phyloP scores from a whole-genome alignment of 2,888 invertebrate genomes.

The Bugula neritina region DNA sequence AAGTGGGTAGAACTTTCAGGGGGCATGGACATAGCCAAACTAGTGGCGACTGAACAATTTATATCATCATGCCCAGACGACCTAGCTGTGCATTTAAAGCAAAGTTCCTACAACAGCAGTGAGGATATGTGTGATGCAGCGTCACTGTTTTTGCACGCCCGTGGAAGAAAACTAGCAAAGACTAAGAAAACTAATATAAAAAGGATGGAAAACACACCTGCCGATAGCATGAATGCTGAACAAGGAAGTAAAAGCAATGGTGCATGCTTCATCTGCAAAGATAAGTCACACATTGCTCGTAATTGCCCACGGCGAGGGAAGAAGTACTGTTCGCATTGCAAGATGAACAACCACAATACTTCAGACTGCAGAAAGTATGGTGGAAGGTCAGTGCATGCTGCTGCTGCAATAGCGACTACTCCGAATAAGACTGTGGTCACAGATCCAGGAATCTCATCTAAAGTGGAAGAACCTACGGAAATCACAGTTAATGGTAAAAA shows the following conservation, averaged over 20 bases:
- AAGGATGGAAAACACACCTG: neutral
- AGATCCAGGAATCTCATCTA: neutral
- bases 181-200: neutral
- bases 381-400: neutral
- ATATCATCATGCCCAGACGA: slow-evolving; percentile 19
- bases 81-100: slow-evolving; percentile 12
- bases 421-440: neutral
- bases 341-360: slow-evolving; percentile 12
- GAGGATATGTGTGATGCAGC: slow-evolving; percentile 18
- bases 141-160: slow-evolving; percentile 11
- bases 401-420: neutral
- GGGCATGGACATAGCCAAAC: neutral
- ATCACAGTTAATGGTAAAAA: slow-evolving; percentile 5
- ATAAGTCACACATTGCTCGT: neutral
- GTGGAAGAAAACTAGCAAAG: slow-evolving; percentile 14
- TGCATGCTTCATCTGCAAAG: slow-evolving; percentile 16
- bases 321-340: slow-evolving; percentile 8
- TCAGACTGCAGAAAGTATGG: neutral
- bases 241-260: neutral
- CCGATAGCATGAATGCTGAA: neutral
- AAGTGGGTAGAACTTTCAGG: slow-evolving; percentile 11
- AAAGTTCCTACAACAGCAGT: neutral
- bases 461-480: neutral
- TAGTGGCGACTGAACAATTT: neutral
- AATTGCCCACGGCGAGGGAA: neutral